Percentiles rank a stretch among this genome's conserved stretches.
These are phyloP conservation scores for Tiaroga cobitis DNA, from an alignment of 2,797 vertebrate species.

Conservation along the genomic window DNA sequence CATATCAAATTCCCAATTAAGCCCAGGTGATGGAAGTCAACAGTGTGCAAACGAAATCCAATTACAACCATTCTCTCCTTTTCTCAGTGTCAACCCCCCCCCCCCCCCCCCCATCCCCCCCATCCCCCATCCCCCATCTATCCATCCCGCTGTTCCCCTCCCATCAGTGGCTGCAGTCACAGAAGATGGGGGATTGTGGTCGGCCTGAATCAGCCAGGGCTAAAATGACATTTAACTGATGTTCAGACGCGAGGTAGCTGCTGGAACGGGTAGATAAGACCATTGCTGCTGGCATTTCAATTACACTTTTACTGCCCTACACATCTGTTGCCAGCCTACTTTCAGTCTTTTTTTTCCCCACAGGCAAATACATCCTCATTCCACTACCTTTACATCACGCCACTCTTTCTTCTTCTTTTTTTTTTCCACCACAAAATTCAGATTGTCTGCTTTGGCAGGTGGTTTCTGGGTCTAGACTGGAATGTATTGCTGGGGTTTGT, in stretches of 20 bases:
- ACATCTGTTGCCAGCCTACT: conserved; percentile 81
- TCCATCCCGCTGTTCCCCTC: conserved; percentile 70
- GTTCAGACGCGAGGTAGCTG: conserved; percentile 86
- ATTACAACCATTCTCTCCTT: conserved; percentile 71
- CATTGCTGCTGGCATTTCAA: conserved; percentile 89
- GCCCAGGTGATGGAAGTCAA: conserved; percentile 84
- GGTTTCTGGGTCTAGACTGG: conserved; percentile 67
- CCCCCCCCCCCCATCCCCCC: conserved; percentile 65
- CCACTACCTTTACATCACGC: conserved; percentile 53
- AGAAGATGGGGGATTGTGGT: conserved; percentile 79
- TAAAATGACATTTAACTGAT: conserved; percentile 90
- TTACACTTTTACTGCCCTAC: conserved; percentile 87
- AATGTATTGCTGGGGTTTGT: conserved; percentile 77
- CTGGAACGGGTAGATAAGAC: conserved; percentile 86
- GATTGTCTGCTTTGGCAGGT: conserved; percentile 77
- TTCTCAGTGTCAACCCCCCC: conserved; percentile 32
- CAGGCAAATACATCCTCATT: conserved; percentile 70
- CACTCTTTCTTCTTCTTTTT: conserved; percentile 51
- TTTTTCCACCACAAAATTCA: conserved; percentile 73
- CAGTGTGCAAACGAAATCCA: conserved; percentile 83
- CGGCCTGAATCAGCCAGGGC: conserved; percentile 85
- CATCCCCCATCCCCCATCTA: conserved; percentile 64
- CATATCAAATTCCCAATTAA: conserved; percentile 85
- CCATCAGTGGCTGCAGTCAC: conserved; percentile 71
- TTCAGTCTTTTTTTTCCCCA: conserved; percentile 60